A percentile compares a stretch with the other conserved stretches of the same genome.
Conservation (phyloP, 2,888 invertebrate species). For the Calliphora vomitoria region DNA sequence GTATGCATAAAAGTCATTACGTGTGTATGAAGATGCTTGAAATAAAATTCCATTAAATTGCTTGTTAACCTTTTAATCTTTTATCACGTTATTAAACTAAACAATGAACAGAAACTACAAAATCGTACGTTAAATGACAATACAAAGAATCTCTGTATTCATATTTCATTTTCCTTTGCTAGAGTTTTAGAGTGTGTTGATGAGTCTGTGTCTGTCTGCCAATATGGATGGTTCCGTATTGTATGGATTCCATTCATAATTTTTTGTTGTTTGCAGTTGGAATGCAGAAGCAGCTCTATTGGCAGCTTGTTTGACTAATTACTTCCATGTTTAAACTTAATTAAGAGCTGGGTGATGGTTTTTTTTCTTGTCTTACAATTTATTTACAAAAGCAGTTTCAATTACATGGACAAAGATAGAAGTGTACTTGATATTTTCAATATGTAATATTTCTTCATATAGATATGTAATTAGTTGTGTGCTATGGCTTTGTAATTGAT, state of each 20-base stretch:
- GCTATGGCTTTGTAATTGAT: too few relatives aligned
- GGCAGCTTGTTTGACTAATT: constrained; percentile 65
- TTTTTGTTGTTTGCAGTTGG: not conserved
- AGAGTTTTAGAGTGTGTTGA: not conserved
- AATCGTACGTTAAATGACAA: constrained; percentile 1
- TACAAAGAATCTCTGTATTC: constrained; percentile 52
- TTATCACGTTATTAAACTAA: constrained; percentile 68
- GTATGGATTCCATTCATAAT: constrained; percentile 50
- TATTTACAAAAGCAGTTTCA: constrained; percentile 3
- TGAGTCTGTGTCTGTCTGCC: not conserved
- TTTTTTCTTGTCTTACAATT: not conserved
- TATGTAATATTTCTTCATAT: not conserved
- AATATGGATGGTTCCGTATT: constrained; percentile 39
- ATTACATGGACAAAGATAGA: not conserved
- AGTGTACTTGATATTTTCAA: constrained; percentile 8
- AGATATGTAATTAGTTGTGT: not conserved
- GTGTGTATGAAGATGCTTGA: constrained; percentile 21
- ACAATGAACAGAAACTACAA: constrained; percentile 31
- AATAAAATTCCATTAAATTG: constrained; percentile 72
- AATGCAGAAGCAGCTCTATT: constrained; percentile 23
- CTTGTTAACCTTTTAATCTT: constrained; percentile 74
- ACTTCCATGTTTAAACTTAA: constrained; percentile 67
- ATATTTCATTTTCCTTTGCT: constrained; percentile 15
- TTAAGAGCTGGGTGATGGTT: constrained; percentile 42
- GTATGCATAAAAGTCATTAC: constrained; percentile 30